Conservation (phyloP, 2,113 vertebrate species). For the Gavia stellata region DNA sequence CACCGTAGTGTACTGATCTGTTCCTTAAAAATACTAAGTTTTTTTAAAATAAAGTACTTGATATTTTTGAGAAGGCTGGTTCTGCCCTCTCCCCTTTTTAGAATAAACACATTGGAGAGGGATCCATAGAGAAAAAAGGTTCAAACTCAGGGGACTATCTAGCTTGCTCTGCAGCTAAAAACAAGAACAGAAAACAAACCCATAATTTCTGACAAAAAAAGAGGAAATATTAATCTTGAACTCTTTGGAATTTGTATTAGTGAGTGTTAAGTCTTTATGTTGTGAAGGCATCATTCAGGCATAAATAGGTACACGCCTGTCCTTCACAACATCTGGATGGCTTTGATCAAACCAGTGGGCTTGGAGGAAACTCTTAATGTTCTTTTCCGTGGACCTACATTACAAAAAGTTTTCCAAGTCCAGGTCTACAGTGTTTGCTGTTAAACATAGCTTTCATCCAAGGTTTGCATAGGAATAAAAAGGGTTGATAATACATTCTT, state of each 20-base stretch:
- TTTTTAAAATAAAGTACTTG: background rate
- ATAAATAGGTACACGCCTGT: background rate
- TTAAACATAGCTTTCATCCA: background rate
- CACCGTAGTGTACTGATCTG: background rate
- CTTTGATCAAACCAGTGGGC: background rate
- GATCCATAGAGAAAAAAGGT: background rate
- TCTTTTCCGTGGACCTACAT: background rate
- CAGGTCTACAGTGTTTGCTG: background rate
- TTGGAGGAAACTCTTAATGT: background rate
- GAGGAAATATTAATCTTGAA: background rate
- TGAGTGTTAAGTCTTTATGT: background rate
- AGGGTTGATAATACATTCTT: background rate
- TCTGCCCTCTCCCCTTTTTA: background rate
- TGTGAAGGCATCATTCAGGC: background rate
- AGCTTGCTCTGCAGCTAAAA: background rate
- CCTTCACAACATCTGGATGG: background rate
- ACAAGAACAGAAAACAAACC: background rate
- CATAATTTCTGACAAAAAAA: background rate
- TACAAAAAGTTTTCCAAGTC: background rate
- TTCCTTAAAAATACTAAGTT: background rate
- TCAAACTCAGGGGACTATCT: background rate
- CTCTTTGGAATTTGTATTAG: background rate
- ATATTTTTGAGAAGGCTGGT: background rate
- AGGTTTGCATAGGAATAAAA: background rate
- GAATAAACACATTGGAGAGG: background rate